These are phyloP conservation scores for Cranoglanis bouderius DNA, from an alignment of 2,113 vertebrate species.

Conservation along the genomic window DNA sequence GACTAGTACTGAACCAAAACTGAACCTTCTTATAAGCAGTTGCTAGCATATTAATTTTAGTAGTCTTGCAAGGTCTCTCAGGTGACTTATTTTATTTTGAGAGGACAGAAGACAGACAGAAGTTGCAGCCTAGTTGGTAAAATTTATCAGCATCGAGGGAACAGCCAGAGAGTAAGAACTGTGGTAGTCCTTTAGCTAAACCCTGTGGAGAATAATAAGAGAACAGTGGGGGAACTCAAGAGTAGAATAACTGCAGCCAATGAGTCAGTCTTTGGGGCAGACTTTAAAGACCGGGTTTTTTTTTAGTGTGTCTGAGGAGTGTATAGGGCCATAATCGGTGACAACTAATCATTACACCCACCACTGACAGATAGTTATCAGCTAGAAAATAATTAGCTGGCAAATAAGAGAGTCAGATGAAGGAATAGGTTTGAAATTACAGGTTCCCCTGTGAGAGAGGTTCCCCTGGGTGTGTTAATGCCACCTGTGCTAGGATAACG, in stretches of 20 bases:
- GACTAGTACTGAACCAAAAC: not conserved
- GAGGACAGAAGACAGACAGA: not conserved
- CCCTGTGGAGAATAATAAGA: slow-evolving; percentile 18
- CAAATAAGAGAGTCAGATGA: slow-evolving; percentile 38
- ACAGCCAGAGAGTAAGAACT: slow-evolving; percentile 37
- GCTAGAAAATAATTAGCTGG: slow-evolving; percentile 40
- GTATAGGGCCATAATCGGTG: slow-evolving; percentile 28
- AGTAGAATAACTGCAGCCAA: not conserved
- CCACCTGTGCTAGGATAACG: not conserved
- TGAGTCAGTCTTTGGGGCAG: slow-evolving; percentile 31
- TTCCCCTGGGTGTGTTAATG: not conserved
- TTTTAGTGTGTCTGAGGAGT: slow-evolving; percentile 19
- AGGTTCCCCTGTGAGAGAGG: slow-evolving; percentile 18
- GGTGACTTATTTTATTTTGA: slow-evolving; percentile 33
- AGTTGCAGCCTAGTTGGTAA: not conserved
- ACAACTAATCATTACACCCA: slow-evolving; percentile 50
- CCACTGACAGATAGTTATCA: slow-evolving; percentile 34
- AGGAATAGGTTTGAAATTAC: slow-evolving; percentile 31
- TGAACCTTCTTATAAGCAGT: not conserved
- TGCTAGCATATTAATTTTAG: not conserved
- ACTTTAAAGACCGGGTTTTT: slow-evolving; percentile 30
- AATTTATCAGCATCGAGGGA: slow-evolving; percentile 13
- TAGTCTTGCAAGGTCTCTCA: not conserved
- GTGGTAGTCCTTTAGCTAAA: slow-evolving; percentile 9
- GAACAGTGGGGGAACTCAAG: not conserved